These are phyloP conservation scores for Gymnocheta viridis DNA, from an alignment of 2,888 invertebrate genomes.

Conservation along the genomic window DNA sequence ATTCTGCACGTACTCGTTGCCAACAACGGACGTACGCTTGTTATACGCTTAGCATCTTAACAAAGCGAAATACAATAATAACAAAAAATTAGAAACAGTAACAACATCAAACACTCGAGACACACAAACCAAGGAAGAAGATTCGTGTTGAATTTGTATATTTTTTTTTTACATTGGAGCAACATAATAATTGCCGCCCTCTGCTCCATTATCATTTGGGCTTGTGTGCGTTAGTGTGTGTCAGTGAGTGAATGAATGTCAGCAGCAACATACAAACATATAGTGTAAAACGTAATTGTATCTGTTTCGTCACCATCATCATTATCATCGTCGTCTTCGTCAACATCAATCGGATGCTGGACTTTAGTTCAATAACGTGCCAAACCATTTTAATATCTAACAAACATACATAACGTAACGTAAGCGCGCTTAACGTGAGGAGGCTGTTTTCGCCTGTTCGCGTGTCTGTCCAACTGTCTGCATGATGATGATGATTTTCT, in stretches of 20 bases:
- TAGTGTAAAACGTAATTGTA: constrained; percentile 71
- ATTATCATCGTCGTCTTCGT: constrained; percentile 34
- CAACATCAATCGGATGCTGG: constrained; percentile 69
- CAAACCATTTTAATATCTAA: constrained; percentile 58
- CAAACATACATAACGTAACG: constrained; percentile 49
- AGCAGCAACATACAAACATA: constrained; percentile 49
- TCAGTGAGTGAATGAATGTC: constrained; percentile 56
- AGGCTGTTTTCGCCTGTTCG: constrained; percentile 46
- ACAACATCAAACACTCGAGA: constrained; percentile 34
- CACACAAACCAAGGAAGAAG: constrained; percentile 61
- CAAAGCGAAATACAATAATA: constrained; percentile 52
- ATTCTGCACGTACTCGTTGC: constrained; percentile 82
- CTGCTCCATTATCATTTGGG: constrained; percentile 38
- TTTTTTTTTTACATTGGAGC: constrained; percentile 27
- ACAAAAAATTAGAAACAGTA: constrained; percentile 35
- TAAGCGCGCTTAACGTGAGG: constrained; percentile 62
- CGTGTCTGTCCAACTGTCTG: constrained; percentile 45
- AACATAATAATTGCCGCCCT: constrained; percentile 67
- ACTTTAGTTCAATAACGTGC: constrained; percentile 70
- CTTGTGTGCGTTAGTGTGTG: constrained; percentile 54
- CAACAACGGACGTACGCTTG: constrained; percentile 79
- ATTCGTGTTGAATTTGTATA: constrained; percentile 67
- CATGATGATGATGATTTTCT: constrained; percentile 20
- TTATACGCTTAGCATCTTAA: constrained; percentile 68
- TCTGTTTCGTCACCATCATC: constrained; percentile 59